Evolutionary conservation across 2,113 vertebrate genomes (phyloP), one percentile per base, ranked within the genome.

Genomic region (Neolamprologus cancellatus): DNA sequence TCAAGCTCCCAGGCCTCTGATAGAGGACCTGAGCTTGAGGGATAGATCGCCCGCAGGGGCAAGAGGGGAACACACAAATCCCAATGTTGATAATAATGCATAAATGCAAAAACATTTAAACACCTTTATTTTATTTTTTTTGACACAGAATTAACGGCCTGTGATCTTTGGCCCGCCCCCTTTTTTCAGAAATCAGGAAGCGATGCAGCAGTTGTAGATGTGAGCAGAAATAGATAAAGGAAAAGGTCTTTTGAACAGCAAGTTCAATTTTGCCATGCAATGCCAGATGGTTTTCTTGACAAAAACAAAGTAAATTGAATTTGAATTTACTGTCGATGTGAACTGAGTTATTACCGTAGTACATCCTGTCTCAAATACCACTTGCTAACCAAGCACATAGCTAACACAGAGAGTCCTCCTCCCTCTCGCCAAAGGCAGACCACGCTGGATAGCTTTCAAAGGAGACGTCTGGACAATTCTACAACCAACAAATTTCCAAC

Each of bases 401-500:
- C 52, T 54, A 23, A 13, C 12, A 8, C 53, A 55, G 23, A 55
- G 23, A 25, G 2, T 0, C 53, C 50, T 53, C n/a, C 50, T 53
- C 5, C n/a, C 10, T 20, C 50, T 20, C 2, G 5, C 50, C 50
- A 53, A 6, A 53, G 3, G 5, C n/a, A 53, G 52, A 53, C 52
- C 52, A 54, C 0, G 6, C 52, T 54, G 52, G 6, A 54, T 23
- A 23, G 52, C 0, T 13, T 54, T 54, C 52, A 54, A 54, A 54
- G 52, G 52, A 54, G 52, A 54, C 6, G 2, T 2, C 6, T 54
- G 52, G 1, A 54, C 52, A 54, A 54, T 23, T 54, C 52, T 54
- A 54, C 52, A 54, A 54, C 20, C 20, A 54, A 23, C 52, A 54
- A 54, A 54, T 1, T 54, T 54, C 0, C 20, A 0, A 54, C 0